Evolutionary conservation across 2,113 vertebrate species (phyloP).

Genomic region (Patagioenas fasciata): DNA sequence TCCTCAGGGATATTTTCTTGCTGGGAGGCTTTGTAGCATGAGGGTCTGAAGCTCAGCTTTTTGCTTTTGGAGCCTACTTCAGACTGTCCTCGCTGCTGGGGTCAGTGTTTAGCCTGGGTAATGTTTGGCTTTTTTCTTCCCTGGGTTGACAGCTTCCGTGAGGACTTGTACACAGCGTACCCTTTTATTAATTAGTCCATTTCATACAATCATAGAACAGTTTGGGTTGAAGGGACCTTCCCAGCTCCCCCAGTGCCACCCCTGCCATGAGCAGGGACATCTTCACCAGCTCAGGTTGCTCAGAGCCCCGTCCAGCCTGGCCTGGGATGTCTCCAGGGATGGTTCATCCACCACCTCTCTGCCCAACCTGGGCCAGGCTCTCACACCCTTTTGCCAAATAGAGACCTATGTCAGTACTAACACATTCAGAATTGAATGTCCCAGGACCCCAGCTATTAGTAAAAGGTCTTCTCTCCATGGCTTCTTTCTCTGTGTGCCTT

Average conservation of each 20-base stretch:
- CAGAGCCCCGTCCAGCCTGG: too few relatives aligned
- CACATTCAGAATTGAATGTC: not conserved
- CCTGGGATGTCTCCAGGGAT: too few relatives aligned
- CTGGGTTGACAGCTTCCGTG: not conserved
- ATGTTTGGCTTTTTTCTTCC: not conserved
- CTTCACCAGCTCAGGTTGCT: too few relatives aligned
- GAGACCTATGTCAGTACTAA: too few relatives aligned
- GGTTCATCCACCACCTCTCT: too few relatives aligned
- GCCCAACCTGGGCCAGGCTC: too few relatives aligned
- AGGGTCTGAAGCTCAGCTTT: not conserved
- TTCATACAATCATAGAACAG: too few relatives aligned
- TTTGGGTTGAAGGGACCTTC: too few relatives aligned
- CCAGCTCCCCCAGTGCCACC: too few relatives aligned
- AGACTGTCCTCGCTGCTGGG: not conserved
- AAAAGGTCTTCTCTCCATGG: not conserved
- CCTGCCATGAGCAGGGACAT: too few relatives aligned
- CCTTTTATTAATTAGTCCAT: too few relatives aligned
- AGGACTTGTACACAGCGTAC: not conserved
- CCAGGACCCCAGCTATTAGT: not conserved
- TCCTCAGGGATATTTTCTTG: not conserved
- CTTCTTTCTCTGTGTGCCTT: not conserved
- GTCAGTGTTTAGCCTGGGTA: fast-evolving
- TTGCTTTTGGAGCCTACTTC: not conserved
- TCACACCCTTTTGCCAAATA: too few relatives aligned
- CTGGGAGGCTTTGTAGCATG: not conserved